These are phyloP conservation scores for Drosophila barbarae DNA, from an alignment of 2,888 invertebrate genomes.

Conservation along the genomic window DNA sequence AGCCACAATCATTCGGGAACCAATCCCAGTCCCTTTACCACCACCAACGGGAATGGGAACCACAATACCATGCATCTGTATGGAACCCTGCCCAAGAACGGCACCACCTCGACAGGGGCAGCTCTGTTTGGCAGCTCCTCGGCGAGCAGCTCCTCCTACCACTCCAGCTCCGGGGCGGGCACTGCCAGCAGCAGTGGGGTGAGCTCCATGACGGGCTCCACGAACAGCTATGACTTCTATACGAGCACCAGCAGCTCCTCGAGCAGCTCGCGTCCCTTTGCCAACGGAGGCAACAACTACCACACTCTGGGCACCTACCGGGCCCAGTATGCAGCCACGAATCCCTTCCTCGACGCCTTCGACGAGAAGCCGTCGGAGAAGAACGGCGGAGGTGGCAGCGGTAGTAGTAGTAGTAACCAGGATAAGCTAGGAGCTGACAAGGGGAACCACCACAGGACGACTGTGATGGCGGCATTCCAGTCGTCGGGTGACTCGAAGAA, in stretches of 20 bases:
- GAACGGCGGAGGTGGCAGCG: conserved; percentile 44
- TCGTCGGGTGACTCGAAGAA: conserved; percentile 77
- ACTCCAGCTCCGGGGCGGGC: conserved; percentile 62
- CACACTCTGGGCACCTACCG: conserved; percentile 79
- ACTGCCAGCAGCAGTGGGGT: conserved; percentile 79
- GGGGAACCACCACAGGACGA: conserved; percentile 61
- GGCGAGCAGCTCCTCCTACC: conserved; percentile 46
- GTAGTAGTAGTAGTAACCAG: conserved; percentile 45
- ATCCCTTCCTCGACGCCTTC: conserved; percentile 80
- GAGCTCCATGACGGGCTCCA: conserved; percentile 78
- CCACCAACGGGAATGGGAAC: conserved; percentile 65
- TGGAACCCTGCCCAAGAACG: conserved; percentile 79
- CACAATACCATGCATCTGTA: conserved; percentile 78
- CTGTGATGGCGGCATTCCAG: conserved; percentile 76
- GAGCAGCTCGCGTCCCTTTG: conserved; percentile 67
- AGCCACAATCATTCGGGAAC: conserved; percentile 52
- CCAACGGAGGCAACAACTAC: conserved; percentile 77
- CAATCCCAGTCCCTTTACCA: conserved; percentile 70
- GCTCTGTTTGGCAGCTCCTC: conserved; percentile 45
- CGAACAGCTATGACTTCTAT: conserved; percentile 79
- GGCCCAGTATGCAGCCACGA: conserved; percentile 80
- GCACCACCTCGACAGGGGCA: conserved; percentile 44
- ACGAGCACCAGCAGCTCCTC: conserved; percentile 64
- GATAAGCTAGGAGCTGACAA: conserved; percentile 55
- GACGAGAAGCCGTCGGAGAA: conserved; percentile 70